Base-by-base conservation (phyloP, 2,888 invertebrate genomes). In the Agonopterix alstromeriana region DNA sequence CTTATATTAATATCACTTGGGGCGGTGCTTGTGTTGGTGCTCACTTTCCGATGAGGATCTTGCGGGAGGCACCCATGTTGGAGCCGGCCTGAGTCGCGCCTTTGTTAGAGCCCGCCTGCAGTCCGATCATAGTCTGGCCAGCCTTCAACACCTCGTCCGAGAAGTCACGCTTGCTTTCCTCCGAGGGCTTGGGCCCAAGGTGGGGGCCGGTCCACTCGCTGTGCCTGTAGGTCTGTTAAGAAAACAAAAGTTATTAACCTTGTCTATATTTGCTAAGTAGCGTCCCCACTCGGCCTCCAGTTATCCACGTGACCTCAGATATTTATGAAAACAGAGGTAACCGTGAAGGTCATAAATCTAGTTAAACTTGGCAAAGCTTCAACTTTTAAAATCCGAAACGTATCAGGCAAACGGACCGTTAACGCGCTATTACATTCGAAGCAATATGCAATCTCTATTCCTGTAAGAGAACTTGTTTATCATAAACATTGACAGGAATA, bases 81-180 rank as follows among this genome's bases (percentile, higher is more conserved):
- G 93, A 93, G 35, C 98, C 98, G 35, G 97, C 93, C 85, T 98
- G 98, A 53, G 95, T 94, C 64, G 98, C 98, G 42, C 98, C 98
- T 88, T 98, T 97, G 93, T 98, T 98, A 79, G 94, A 94, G 52
- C 98, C 98, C 63, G 97, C 97, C 84, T 98, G 98, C 47, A 98
- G 94, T 68, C 98, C 97, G 68, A 98, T 95, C 69, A 97, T 90
- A 60, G 94, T 92, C 86, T 98, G 92, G 27, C 97, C 97, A 60
- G 97, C 97, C 64, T 93, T 93, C 67, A 98, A 76, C 73, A 95
- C 95, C 76, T 98, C 98, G 0, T 98, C 98, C 14, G 94, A 93
- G 91, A 98, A 98, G 36, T 98, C 95, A 59, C 98, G 95, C 82
- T 97, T 96, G 93, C 96, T 94, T 78, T 97, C 97, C 11, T 97